Percentiles rank a stretch among this genome's conserved stretches.
These are phyloP conservation scores for Hemichromis elongatus DNA, from an alignment of 2,113 vertebrate genomes.

Conservation along the genomic window DNA sequence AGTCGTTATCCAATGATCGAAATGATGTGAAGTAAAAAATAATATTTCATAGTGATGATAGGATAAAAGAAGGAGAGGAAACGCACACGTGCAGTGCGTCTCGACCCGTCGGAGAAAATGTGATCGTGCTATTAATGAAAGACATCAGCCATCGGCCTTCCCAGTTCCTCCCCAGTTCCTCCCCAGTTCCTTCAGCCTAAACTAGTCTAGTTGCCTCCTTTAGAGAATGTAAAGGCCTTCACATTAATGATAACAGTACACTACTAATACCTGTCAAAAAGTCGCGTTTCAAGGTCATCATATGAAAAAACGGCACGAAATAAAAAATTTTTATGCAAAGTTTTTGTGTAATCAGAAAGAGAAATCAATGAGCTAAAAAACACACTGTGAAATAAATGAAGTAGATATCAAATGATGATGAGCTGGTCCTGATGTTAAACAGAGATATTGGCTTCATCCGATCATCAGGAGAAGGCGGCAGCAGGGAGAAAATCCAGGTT, in stretches of 20 bases:
- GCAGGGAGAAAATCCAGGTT: too few species aligned
- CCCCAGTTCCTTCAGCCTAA: not conserved
- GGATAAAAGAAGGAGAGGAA: not conserved
- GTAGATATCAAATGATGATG: rapidly evolving
- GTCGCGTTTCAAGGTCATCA: too few species aligned
- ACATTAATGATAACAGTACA: too few species aligned
- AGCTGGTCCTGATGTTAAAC: not conserved
- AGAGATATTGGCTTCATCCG: not conserved
- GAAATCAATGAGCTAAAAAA: rapidly evolving
- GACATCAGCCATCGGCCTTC: too few species aligned
- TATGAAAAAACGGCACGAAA: rapidly evolving
- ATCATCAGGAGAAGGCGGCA: too few species aligned
- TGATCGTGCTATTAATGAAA: not conserved
- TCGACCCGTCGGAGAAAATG: not conserved
- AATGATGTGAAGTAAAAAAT: not conserved
- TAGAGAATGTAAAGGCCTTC: not conserved
- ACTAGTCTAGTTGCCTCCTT: not conserved
- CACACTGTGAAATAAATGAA: not conserved
- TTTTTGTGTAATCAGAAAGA: too few species aligned
- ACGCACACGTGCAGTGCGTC: not conserved
- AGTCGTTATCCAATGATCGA: not conserved
- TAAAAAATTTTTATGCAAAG: too few species aligned
- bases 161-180: not conserved
- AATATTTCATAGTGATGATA: not conserved
- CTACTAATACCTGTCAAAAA: too few species aligned